Evolutionary conservation across 2,888 invertebrate genomes (phyloP).

Genomic region (Hofmannophila pseudospretella): DNA sequence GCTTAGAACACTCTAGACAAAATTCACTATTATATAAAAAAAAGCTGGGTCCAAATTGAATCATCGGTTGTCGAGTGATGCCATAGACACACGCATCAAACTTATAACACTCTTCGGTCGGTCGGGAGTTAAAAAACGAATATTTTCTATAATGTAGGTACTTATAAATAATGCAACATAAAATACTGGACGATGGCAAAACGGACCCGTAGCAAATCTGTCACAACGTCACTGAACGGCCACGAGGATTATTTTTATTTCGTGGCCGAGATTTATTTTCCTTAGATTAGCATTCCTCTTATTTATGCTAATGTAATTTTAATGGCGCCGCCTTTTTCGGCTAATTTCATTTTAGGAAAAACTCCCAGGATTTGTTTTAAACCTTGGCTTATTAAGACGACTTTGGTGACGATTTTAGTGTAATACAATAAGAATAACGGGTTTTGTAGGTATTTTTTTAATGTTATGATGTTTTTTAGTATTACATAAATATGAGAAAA

Average conservation of each 20-base stretch:
- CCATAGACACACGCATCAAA: too few relatives aligned
- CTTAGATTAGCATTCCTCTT: slow-evolving; percentile 75
- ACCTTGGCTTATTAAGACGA: slow-evolving; percentile 63
- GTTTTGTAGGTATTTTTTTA: slow-evolving; percentile 27
- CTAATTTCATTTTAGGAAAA: slow-evolving; percentile 74
- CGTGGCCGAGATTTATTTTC: slow-evolving; percentile 69
- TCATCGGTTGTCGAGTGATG: too few relatives aligned
- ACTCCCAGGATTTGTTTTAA: slow-evolving; percentile 66
- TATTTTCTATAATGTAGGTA: too few relatives aligned
- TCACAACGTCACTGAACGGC: slow-evolving; percentile 55
- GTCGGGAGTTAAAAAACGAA: too few relatives aligned
- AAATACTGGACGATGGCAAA: too few relatives aligned
- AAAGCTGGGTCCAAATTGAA: too few relatives aligned
- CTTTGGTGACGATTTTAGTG: slow-evolving; percentile 55
- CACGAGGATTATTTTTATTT: slow-evolving; percentile 70
- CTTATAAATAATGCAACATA: too few relatives aligned
- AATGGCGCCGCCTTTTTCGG: slow-evolving; percentile 72
- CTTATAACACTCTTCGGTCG: too few relatives aligned
- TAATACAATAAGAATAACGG: slow-evolving; percentile 59
- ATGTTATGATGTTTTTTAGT: too few relatives aligned
- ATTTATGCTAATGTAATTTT: slow-evolving; percentile 79
- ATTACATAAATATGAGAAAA: too few relatives aligned
- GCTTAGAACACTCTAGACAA: too few relatives aligned
- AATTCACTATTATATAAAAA: too few relatives aligned
- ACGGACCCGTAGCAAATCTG: slow-evolving; percentile 34